Conservation (phyloP, 2,888 invertebrate genomes). For the Craniophora ligustri region DNA sequence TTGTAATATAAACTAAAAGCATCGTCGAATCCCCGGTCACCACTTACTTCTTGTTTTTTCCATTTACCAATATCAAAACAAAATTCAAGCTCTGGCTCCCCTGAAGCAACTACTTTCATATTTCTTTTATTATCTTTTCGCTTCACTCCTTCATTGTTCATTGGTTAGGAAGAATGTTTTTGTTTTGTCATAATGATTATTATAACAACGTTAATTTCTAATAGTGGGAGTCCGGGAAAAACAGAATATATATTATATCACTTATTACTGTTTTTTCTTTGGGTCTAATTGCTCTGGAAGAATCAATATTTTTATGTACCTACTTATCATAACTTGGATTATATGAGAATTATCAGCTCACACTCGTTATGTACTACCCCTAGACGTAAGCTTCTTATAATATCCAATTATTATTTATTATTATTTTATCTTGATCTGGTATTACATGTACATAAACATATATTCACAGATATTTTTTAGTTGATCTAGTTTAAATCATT, state of each 20-base stretch:
- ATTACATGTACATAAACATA: too few relatives aligned
- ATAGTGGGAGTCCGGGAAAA: not conserved
- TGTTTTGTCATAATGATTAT: not conserved
- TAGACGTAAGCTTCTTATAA: too few relatives aligned
- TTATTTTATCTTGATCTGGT: too few relatives aligned
- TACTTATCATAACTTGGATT: too few relatives aligned
- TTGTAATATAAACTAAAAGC: conserved; percentile 62
- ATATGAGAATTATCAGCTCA: too few relatives aligned
- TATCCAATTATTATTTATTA: too few relatives aligned
- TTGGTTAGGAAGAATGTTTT: not conserved
- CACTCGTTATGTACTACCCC: too few relatives aligned
- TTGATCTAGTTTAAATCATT: too few relatives aligned
- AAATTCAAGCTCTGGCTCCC: conserved; percentile 22
- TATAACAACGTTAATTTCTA: not conserved
- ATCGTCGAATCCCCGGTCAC: conserved; percentile 51
- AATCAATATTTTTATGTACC: not conserved
- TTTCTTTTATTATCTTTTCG: conserved; percentile 10
- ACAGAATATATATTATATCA: not conserved
- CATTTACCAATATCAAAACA: conserved; percentile 39
- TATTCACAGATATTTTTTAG: too few relatives aligned
- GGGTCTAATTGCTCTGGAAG: not conserved
- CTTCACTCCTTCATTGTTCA: conserved; percentile 1
- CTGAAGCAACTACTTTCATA: conserved; percentile 7
- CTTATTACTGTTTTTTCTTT: not conserved
- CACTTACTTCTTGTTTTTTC: conserved; percentile 48